These are phyloP conservation scores for Symphodus melops DNA, from an alignment of 2,113 vertebrate genomes.

Conservation along the genomic window DNA sequence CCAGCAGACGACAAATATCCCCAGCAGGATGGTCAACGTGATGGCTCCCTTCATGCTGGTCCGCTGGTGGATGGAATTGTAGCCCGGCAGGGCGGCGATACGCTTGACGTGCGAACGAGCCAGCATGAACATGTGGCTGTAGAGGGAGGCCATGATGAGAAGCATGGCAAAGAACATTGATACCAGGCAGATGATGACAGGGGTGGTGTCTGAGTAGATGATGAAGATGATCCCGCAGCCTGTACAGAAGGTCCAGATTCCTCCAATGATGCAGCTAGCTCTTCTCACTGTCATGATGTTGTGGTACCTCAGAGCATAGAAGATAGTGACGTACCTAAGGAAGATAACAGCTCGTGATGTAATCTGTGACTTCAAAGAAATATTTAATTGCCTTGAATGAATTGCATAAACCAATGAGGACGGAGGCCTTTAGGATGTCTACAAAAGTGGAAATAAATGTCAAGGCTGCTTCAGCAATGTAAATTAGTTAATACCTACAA, in stretches of 20 bases:
- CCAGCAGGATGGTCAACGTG: conserved; percentile 93
- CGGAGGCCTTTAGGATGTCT: neutral
- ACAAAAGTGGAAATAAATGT: neutral
- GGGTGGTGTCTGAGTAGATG: conserved; percentile 92
- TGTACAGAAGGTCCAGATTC: conserved; percentile 94
- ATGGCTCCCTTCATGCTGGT: conserved; percentile 93
- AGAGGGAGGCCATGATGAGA: conserved; percentile 93
- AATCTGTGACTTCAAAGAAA: neutral
- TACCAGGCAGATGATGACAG: conserved; percentile 92
- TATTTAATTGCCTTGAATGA: neutral
- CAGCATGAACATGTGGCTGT: conserved; percentile 96
- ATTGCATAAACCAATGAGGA: neutral
- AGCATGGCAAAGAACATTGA: conserved; percentile 96
- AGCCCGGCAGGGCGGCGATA: conserved; percentile 89
- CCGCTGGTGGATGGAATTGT: conserved; percentile 86
- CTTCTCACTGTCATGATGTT: conserved; percentile 93
- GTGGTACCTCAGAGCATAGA: conserved; percentile 94
- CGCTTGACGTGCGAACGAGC: conserved; percentile 91
- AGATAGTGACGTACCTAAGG: conserved; percentile 90
- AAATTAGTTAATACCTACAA: too few relatives aligned
- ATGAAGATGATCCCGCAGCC: conserved; percentile 95
- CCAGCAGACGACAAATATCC: conserved; percentile 96
- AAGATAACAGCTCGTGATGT: conserved; percentile 1
- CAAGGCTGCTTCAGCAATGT: too few relatives aligned
- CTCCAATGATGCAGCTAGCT: conserved; percentile 87